These are phyloP conservation scores for Heliothis virescens DNA, from an alignment of 1,140 invertebrate species.

Conservation along the genomic window DNA sequence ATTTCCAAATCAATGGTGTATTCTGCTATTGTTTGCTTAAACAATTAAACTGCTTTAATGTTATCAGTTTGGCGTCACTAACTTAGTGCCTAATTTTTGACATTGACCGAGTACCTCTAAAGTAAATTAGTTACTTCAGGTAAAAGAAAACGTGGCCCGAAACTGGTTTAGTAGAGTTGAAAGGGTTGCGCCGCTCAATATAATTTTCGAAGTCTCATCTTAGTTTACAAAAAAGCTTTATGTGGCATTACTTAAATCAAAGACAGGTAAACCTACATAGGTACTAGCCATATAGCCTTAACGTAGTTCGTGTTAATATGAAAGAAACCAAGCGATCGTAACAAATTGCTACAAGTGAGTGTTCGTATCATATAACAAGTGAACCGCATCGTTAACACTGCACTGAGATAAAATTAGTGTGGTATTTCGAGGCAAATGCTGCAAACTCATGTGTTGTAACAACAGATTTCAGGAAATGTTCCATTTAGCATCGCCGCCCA, in stretches of 20 bases:
- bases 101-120: slow-evolving; percentile 4
- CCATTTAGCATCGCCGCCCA: slow-evolving; percentile 64
- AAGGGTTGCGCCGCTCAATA: too few relatives aligned
- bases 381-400: slow-evolving; percentile 53
- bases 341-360: slow-evolving; percentile 9
- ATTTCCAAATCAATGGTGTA: slow-evolving; percentile 38
- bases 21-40: slow-evolving; percentile 28
- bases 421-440: slow-evolving; percentile 70
- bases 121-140: not conserved
- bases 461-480: slow-evolving; percentile 72
- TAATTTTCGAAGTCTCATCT: too few relatives aligned
- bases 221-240: too few relatives aligned
- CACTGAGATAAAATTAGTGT: slow-evolving; percentile 67
- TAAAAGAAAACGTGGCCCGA: too few relatives aligned
- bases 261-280: too few relatives aligned
- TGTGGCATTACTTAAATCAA: too few relatives aligned
- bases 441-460: slow-evolving; percentile 64
- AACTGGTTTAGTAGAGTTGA: not conserved
- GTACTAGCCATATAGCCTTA: too few relatives aligned
- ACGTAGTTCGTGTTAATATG: too few relatives aligned
- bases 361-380: slow-evolving; percentile 49
- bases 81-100: not conserved
- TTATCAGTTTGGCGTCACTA: not conserved
- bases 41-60: slow-evolving; percentile 26
- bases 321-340: not conserved